phyloP scores from a whole-genome alignment of 2,888 invertebrate species.

The Zelleria hepariella region DNA sequence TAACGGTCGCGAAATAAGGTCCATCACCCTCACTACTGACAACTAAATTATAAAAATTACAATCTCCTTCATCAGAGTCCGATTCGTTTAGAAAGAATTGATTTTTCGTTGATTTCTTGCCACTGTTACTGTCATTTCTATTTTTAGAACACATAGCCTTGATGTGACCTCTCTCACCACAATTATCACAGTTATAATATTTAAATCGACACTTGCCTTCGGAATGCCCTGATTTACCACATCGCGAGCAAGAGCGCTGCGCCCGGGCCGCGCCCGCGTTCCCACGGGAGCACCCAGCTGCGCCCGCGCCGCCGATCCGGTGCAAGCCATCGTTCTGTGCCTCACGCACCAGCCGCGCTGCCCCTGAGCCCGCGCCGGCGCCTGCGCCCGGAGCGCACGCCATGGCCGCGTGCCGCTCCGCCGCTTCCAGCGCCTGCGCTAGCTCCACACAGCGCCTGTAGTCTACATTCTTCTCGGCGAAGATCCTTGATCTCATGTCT shows the following conservation, averaged over 20 bases:
- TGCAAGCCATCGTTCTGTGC: constrained; percentile 3
- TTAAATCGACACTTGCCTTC: neutral
- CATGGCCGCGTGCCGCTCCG: neutral
- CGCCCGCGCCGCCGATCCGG: neutral
- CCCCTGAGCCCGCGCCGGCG: neutral
- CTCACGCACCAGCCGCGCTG: neutral
- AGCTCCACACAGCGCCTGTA: constrained; percentile 4
- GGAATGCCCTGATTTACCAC: neutral
- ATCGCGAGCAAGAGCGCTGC: neutral
- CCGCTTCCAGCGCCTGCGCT: neutral
- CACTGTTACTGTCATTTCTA: neutral
- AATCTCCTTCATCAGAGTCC: constrained; percentile 8
- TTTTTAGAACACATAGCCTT: neutral
- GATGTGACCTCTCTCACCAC: neutral
- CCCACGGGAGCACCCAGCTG: neutral
- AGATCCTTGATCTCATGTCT: constrained; percentile 3
- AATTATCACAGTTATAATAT: neutral
- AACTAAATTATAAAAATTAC: constrained; percentile 13
- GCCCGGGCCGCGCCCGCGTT: neutral
- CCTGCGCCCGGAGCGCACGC: neutral
- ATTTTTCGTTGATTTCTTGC: neutral
- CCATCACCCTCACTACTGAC: constrained; percentile 7
- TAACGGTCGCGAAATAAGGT: constrained; percentile 9
- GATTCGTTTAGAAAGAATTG: neutral
- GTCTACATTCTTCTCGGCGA: neutral